Evolutionary conservation across 1,140 invertebrate species (phyloP), one percentile per base, ranked within the genome.

Genomic region (Trichonephila clavata): DNA sequence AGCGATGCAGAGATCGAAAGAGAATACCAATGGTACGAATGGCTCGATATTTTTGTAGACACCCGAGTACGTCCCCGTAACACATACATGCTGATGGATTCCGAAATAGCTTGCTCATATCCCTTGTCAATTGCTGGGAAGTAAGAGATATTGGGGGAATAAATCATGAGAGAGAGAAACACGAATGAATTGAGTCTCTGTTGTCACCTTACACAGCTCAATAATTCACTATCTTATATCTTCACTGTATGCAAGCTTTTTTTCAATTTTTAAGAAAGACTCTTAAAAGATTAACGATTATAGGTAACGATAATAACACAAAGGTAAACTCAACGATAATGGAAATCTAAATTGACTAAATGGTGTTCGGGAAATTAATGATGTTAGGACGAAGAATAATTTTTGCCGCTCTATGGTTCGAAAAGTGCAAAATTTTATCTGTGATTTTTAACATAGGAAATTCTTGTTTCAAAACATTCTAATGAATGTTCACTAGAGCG

Each of bases 31-130:
- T 77, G 71, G 71, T 39, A 32, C 39, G 27, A 77, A 77, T 32
- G 71, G 32, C 71, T 77, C 16, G 71, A 77, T 77, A 77, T 77
- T 77, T 77, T 39, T 77, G 71, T 77, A 77, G 71, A 27, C 71
- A 77, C 71, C 71, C 32, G 27, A 77, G 27, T 39, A 18, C 32
- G 14, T 18, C 39, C 71, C 5, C 71, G 16, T 32, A 27, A 77
- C 32, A 77, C 71, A 77, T 39, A 39, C 71, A 77, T 16, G 71
- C 71, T 18, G 27, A 32, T 32, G 27, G 71, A 77, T 77, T 27
- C 71, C 71, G 18, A 77, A 77, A 77, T 77, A 77, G 71, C 71
- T 6, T 27, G 27, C 71, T 77, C 71, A 32, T 77, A 77, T 77
- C 71, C 27, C 71, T 77, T 39, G 27, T 77, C 71, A 77, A 32